Base-by-base conservation (phyloP, 2,888 invertebrate species). In the Drosophila suboccidentalis region DNA sequence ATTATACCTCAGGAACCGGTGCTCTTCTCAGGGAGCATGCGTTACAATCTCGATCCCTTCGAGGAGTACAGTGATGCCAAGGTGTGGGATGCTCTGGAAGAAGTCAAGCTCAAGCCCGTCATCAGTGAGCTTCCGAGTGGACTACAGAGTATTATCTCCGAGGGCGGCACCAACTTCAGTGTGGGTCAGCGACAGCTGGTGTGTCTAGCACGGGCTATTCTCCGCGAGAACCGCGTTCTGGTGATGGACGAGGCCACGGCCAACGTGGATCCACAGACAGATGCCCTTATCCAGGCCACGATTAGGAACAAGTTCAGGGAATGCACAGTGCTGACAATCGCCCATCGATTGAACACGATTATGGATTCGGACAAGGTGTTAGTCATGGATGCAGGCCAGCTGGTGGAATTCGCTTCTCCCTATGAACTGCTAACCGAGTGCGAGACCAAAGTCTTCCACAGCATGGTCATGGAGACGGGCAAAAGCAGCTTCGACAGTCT, bases 181-280 rank as follows among this genome's bases (percentile, higher is more conserved):
- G 96, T 98, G 3, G 98, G 98, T 0, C 98, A 98, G 92, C 94
- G 97, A n/a, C 98, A 98, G 91, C 93, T 98, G 54, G 95, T 98
- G 46, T 98, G 98, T 90, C 94, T 98, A 64, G 98, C 98, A 0
- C 94, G 98, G 47, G 98, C 98, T 29, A 96, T 98, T 83, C 93
- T 98, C 17, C 94, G 96, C n/a, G 96, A 96, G 75, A 97, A 97
- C 92, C 95, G 95, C 73, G 96, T 98, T 79, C 94, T 98, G 0
- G 96, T 98, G 77, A 94, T 98, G 80, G 98, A 98, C 91, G 98
- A 98, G 92, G 98, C 98, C 15, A 98, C 98, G 0, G 97, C 98
- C 0, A 98, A 98, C 92, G 97, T 98, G 3, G 98, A 98, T 93
- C 97, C 97, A 17, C 96, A 96, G 78, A 97, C 97, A 1, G 97